Evolutionary conservation across 2,888 invertebrate species (phyloP).

Genomic region (Antitype chi): DNA sequence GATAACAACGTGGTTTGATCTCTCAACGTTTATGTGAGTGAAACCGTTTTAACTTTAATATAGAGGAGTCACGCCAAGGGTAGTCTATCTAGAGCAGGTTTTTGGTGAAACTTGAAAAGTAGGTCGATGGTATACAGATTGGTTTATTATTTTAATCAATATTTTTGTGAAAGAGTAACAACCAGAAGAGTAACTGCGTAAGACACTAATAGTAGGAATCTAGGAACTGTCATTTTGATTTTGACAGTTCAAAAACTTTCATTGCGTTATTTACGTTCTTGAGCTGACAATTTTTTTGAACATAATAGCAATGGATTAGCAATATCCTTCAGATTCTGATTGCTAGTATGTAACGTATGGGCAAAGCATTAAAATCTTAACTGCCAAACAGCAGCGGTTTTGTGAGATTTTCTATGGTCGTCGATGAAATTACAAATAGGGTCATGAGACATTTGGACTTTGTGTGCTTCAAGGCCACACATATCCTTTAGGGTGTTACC

Average conservation of each 20-base stretch:
- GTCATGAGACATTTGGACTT: background rate
- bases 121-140: slow-evolving; percentile 37
- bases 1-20: slow-evolving; percentile 54
- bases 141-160: slow-evolving; percentile 19
- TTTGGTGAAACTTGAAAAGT: slow-evolving; percentile 44
- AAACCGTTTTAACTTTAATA: slow-evolving; percentile 50
- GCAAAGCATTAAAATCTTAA: background rate
- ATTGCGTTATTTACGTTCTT: no score
- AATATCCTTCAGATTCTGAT: no score
- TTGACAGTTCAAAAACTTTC: no score
- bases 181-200: no score
- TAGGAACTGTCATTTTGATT: no score
- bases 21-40: slow-evolving; percentile 28
- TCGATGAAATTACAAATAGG: background rate
- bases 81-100: slow-evolving; percentile 51
- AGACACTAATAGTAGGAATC: no score
- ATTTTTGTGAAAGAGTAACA: background rate
- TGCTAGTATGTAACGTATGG: no score
- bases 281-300: no score
- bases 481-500: background rate
- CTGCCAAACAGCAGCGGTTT: background rate
- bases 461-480: background rate
- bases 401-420: background rate
- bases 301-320: no score
- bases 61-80: slow-evolving; percentile 64